Conservation (phyloP, 2,113 vertebrate genomes). For the Cyphomyrus plagiostoma region DNA sequence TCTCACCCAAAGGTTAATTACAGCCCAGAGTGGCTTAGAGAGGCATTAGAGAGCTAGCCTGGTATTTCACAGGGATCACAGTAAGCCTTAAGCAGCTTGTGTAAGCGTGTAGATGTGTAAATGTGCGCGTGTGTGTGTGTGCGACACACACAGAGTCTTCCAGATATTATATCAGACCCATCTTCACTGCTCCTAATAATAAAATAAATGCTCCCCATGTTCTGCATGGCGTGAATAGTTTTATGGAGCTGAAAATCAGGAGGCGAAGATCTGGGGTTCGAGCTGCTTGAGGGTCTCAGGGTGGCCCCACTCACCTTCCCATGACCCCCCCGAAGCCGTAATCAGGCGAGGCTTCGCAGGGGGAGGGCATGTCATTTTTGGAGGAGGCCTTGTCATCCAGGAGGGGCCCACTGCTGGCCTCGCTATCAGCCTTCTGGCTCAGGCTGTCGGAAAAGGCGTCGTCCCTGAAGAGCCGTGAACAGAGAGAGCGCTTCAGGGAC, state of each 20-base stretch:
- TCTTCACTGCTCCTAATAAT: not conserved
- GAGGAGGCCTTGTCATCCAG: conserved; percentile 90
- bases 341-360: conserved; percentile 82
- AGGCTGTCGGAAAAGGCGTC: conserved; percentile 96
- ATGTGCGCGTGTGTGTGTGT: not conserved
- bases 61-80: not conserved
- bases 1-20: conserved; percentile 13
- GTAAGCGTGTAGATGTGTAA: not conserved
- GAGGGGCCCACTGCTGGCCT: conserved; percentile 90
- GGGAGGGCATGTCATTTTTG: conserved; percentile 89
- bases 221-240: not conserved
- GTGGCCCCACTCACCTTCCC: conserved; percentile 72
- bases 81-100: conserved; percentile 11
- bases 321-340: conserved; percentile 83
- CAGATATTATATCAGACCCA: not conserved
- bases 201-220: not conserved
- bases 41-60: not conserved
- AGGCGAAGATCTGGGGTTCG: not conserved
- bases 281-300: not conserved
- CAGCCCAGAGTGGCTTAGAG: not conserved
- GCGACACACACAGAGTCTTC: not conserved
- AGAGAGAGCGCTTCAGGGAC: not conserved
- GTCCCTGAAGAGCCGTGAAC: conserved; percentile 64
- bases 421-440: conserved; percentile 95
- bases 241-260: not conserved